Conservation (phyloP, 2,113 vertebrate species). For the Ancistrus triradiatus region DNA sequence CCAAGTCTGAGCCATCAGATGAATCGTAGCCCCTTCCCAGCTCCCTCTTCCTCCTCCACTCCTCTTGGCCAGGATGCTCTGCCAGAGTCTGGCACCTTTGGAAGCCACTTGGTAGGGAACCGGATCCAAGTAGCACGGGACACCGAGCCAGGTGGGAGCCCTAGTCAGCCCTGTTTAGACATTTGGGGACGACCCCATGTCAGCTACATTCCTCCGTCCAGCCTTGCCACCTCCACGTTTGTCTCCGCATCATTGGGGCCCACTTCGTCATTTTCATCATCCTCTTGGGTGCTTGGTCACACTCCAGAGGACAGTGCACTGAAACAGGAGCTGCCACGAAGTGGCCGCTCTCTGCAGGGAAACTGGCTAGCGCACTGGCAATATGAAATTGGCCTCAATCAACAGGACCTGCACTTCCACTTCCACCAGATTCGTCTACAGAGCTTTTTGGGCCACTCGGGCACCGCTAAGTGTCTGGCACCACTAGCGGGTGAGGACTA, state of each 20-base stretch:
- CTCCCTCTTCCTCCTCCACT: conserved; percentile 52
- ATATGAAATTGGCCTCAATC: conserved; percentile 92
- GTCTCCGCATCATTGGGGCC: conserved; percentile 43
- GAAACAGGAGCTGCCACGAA: conserved; percentile 86
- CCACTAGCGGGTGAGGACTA: conserved; percentile 86
- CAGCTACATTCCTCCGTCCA: conserved; percentile 38
- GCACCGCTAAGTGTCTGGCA: conserved; percentile 86
- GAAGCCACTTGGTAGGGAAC: conserved; percentile 90
- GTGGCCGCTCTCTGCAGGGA: conserved; percentile 82
- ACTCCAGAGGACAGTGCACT: conserved; percentile 74
- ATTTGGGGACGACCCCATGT: conserved; percentile 61
- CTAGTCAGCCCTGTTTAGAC: conserved; percentile 50
- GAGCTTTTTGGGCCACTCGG: conserved; percentile 85
- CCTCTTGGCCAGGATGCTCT: conserved; percentile 63
- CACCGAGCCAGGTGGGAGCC: conserved; percentile 53
- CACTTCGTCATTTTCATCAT: conserved; percentile 56
- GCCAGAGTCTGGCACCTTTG: conserved; percentile 87
- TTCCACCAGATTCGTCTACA: conserved; percentile 97
- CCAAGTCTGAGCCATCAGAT: conserved; percentile 53
- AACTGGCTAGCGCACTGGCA: conserved; percentile 99
- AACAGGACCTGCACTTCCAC: conserved; percentile 89
- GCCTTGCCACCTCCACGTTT: conserved; percentile 56
- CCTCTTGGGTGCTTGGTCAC: conserved; percentile 56
- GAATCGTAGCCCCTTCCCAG: conserved; percentile 57
- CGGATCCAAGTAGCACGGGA: conserved; percentile 86